Evolutionary conservation across 53 echinoderm and acorn worm genomes (phyloP).

Genomic region (Crossaster papposus): DNA sequence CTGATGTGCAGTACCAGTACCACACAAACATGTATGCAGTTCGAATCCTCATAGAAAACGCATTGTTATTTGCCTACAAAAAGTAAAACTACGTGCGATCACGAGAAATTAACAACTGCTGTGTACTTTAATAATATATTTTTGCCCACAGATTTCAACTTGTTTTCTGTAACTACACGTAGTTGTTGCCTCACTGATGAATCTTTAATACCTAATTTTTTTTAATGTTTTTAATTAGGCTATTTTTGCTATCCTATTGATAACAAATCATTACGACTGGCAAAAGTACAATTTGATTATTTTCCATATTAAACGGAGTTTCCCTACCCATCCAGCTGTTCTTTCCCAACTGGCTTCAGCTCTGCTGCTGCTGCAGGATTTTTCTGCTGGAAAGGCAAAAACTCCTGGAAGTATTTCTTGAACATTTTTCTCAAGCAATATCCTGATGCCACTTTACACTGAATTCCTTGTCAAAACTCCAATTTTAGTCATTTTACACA

Average conservation of each 20-base stretch:
- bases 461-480: not conserved
- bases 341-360: not conserved
- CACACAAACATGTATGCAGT: not conserved
- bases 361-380: conserved; percentile 50
- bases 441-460: not conserved
- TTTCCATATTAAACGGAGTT: not conserved
- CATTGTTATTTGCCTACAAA: too few species aligned
- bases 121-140: too few species aligned
- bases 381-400: conserved; percentile 66
- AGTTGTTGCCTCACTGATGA: too few species aligned
- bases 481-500: not conserved
- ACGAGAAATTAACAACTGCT: not conserved
- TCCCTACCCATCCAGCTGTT: conserved; percentile 47
- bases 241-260: too few species aligned
- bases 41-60: too few species aligned
- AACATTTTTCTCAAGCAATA: conserved; percentile 60
- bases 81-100: not conserved
- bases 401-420: conserved; percentile 73
- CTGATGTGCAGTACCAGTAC: not conserved
- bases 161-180: too few species aligned
- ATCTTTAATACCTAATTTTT: too few species aligned
- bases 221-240: too few species aligned
- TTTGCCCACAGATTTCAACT: too few species aligned
- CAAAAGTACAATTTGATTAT: not conserved
- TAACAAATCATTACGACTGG: too few species aligned